Evolutionary conservation across 30 jellyfish, hydroid and myxozoan species (phyloP).

Genomic region (Turritopsis dohrnii): DNA sequence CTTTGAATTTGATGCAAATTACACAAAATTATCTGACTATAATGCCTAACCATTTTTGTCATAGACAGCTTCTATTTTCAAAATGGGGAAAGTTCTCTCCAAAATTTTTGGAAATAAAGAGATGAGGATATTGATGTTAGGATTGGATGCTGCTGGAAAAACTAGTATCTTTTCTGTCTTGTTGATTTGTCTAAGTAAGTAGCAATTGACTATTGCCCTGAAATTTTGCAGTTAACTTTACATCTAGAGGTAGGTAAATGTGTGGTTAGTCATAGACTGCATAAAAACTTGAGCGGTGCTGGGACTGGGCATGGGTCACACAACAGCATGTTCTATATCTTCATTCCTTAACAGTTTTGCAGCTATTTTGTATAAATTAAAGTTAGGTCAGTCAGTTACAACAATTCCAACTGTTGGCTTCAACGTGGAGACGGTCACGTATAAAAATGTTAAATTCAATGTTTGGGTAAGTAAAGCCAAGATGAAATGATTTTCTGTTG

Average conservation of each 20-base stretch:
- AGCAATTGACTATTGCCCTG: too few species aligned
- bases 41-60: background rate
- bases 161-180: constrained; percentile 82
- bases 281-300: too few species aligned
- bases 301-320: too few species aligned
- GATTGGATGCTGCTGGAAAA: constrained; percentile 99
- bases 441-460: constrained; percentile 95
- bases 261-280: too few species aligned
- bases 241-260: too few species aligned
- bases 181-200: too few species aligned
- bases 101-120: constrained; percentile 97
- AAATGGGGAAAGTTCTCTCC: constrained; percentile 93
- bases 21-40: background rate
- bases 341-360: background rate
- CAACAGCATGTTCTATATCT: too few species aligned
- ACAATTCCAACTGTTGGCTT: constrained; percentile 98
- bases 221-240: too few species aligned
- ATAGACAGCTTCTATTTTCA: background rate
- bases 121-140: constrained; percentile 95
- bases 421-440: constrained; percentile 96
- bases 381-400: constrained; percentile 97
- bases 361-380: constrained; percentile 89
- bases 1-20: background rate
- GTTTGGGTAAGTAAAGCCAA: constrained; percentile 88
- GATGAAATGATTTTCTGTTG: too few species aligned